Evolutionary conservation across 2,888 invertebrate species (phyloP).

Genomic region (Caenorhabditis sp.): DNA sequence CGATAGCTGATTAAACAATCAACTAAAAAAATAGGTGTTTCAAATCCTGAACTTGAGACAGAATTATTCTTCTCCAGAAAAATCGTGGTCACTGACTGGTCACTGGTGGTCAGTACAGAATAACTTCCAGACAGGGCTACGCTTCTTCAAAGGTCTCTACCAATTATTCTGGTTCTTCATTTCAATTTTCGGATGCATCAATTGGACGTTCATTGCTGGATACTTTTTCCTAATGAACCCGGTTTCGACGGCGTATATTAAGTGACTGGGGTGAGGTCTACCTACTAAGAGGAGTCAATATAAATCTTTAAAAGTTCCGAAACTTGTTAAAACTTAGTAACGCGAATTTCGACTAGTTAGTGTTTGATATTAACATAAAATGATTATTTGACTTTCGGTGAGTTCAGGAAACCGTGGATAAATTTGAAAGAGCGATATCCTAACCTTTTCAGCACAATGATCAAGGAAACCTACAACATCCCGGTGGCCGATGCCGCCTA

Average conservation of each 20-base stretch:
- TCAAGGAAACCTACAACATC: slow-evolving; percentile 6
- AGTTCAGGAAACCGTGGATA: not conserved
- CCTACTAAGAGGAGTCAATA: not conserved
- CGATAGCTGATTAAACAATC: no score
- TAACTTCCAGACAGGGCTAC: slow-evolving; percentile 8
- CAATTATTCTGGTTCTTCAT: slow-evolving; percentile 18
- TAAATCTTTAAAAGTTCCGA: no score
- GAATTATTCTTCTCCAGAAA: no score
- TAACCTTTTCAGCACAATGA: not conserved
- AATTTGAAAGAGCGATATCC: no score
- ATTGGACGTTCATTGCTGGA: slow-evolving; percentile 18
- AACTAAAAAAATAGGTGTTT: no score
- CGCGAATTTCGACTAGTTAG: no score
- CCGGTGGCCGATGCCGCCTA: slow-evolving; percentile 1
- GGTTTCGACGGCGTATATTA: slow-evolving; percentile 1
- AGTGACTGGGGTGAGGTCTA: not conserved
- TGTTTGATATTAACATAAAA: no score
- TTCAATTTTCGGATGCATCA: slow-evolving; percentile 7
- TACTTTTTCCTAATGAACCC: slow-evolving; percentile 11
- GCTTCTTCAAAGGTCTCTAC: slow-evolving; percentile 1
- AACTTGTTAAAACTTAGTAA: no score
- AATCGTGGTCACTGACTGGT: no score
- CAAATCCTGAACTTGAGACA: no score
- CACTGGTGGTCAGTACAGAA: not conserved
- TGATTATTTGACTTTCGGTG: no score